Percentiles rank a stretch among this genome's conserved stretches.
Evolutionary conservation across 2,113 vertebrate species (phyloP).

Genomic region (Lichenostomus cassidix): DNA sequence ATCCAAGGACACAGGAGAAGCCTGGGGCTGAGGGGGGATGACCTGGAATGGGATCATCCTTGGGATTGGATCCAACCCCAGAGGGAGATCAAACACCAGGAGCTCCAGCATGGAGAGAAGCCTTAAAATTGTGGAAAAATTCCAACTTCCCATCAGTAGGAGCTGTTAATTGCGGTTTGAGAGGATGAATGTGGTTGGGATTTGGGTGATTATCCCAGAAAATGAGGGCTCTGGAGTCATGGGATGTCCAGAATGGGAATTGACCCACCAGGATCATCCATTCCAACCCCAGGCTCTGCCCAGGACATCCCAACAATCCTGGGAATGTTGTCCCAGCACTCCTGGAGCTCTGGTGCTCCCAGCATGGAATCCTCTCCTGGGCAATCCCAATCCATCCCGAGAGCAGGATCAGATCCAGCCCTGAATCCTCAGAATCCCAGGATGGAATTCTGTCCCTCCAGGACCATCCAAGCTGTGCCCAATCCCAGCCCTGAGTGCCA

Average conservation of each 20-base stretch:
- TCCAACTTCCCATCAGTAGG: neutral
- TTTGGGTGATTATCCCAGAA: neutral
- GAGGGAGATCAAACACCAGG: neutral
- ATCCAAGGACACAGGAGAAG: neutral
- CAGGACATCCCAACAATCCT: neutral
- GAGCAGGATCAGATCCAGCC: no score
- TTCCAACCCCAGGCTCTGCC: neutral
- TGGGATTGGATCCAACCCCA: neutral
- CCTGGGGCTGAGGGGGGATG: neutral
- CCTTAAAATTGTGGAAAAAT: neutral
- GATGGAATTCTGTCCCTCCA: no score
- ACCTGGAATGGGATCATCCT: neutral
- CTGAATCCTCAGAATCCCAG: no score
- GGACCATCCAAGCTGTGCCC: no score
- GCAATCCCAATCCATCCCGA: no score
- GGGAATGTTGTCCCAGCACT: rapidly evolving
- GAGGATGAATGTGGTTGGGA: neutral
- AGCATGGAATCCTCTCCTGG: no score
- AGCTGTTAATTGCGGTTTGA: neutral
- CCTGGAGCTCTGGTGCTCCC: no score
- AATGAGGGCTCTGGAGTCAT: neutral
- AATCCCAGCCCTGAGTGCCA: rapidly evolving
- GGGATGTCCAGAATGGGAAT: neutral
- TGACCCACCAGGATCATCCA: neutral
- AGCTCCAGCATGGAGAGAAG: neutral